phyloP scores from a whole-genome alignment of 2,888 invertebrate species.

The Aethes cnicana region DNA sequence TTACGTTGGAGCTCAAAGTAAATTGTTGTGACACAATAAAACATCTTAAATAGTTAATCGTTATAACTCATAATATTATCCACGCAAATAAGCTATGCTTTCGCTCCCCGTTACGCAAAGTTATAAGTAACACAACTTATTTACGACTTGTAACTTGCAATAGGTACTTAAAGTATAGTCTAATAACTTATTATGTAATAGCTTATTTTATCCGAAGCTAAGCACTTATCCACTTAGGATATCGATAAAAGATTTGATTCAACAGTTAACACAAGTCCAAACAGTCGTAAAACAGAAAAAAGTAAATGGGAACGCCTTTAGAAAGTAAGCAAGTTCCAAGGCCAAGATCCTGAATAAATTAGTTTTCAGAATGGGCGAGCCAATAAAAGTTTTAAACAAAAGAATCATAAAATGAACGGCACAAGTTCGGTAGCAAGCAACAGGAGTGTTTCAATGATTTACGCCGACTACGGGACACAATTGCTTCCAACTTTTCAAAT shows the following conservation, averaged over 20 bases:
- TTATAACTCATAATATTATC: constrained; percentile 15
- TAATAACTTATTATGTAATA: constrained; percentile 17
- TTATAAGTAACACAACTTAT: constrained; percentile 16
- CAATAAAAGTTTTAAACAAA: constrained; percentile 82
- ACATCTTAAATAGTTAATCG: constrained; percentile 7
- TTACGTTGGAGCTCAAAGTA: not conserved
- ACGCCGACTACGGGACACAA: constrained; percentile 70
- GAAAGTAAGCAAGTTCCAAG: constrained; percentile 68
- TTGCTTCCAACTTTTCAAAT: constrained; percentile 72
- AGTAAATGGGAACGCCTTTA: constrained; percentile 56
- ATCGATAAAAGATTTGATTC: constrained; percentile 38
- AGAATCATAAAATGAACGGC: constrained; percentile 78
- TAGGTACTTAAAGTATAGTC: not conserved
- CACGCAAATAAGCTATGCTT: constrained; percentile 23
- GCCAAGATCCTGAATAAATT: constrained; percentile 77
- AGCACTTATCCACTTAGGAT: constrained; percentile 31
- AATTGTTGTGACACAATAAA: constrained; percentile 14
- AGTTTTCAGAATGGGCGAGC: constrained; percentile 73
- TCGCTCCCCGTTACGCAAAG: constrained; percentile 12
- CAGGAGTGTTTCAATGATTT: constrained; percentile 75
- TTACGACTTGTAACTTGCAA: constrained; percentile 1
- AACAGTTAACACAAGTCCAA: constrained; percentile 48
- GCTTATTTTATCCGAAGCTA: constrained; percentile 26
- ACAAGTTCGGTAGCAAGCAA: constrained; percentile 72
- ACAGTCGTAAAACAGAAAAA: constrained; percentile 60